Percentiles rank a stretch among this genome's conserved stretches.
These are phyloP conservation scores for Tiliacea aurago DNA, from an alignment of 2,888 invertebrate species.

Conservation along the genomic window DNA sequence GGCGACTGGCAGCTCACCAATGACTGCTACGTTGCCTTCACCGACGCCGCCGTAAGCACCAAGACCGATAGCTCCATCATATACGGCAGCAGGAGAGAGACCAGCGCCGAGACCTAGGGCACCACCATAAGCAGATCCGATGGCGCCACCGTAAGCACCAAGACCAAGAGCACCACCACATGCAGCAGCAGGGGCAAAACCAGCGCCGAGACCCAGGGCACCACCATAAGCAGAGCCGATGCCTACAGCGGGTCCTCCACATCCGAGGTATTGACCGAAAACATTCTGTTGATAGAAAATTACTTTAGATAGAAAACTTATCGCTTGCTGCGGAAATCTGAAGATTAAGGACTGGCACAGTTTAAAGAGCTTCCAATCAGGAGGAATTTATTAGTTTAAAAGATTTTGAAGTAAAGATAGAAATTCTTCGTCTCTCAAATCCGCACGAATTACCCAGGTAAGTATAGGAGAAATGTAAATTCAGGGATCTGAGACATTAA, in stretches of 20 bases:
- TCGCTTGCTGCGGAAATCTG: conserved; percentile 17
- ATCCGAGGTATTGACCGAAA: not conserved
- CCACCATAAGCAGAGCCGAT: not conserved
- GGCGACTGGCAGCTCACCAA: conserved; percentile 64
- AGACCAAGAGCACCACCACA: not conserved
- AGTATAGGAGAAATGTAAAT: no score
- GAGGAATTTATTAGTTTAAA: no score
- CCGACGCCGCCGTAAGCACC: conserved; percentile 56
- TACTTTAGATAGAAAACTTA: no score
- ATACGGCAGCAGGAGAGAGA: no score
- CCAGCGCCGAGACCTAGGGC: no score
- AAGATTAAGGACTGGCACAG: not conserved
- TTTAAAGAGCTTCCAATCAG: no score
- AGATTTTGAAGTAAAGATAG: no score
- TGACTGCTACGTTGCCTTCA: conserved; percentile 70
- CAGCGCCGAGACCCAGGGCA: conserved; percentile 55
- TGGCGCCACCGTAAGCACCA: conserved; percentile 5
- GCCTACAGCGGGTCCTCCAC: not conserved
- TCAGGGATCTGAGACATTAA: no score
- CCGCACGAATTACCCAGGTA: no score
- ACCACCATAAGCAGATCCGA: conserved; percentile 13
- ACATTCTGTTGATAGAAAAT: conserved; percentile 6
- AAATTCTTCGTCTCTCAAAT: no score
- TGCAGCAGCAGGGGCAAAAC: not conserved
- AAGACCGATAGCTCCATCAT: conserved; percentile 13